phyloP scores from a whole-genome alignment of 2,113 vertebrate genomes.

The Synodontis membranacea region DNA sequence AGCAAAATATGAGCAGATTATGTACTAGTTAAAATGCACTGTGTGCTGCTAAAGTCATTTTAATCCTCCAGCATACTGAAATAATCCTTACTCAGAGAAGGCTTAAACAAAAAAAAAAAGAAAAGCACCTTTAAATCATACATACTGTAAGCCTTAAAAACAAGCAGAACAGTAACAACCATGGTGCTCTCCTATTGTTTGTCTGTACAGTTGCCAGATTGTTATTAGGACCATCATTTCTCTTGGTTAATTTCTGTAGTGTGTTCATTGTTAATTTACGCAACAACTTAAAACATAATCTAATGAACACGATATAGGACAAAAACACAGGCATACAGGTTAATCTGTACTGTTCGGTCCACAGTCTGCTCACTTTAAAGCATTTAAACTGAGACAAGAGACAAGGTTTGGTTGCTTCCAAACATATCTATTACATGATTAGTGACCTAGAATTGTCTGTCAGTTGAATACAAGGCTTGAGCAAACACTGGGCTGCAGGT shows the following conservation, averaged over 20 bases:
- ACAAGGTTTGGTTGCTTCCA: not conserved
- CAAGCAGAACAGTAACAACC: not conserved
- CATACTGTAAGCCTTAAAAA: not conserved
- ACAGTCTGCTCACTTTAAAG: not conserved
- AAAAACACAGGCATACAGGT: not conserved
- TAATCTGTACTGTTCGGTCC: not conserved
- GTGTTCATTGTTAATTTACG: not conserved
- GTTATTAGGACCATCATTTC: not conserved
- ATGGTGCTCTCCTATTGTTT: not conserved
- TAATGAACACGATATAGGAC: not conserved
- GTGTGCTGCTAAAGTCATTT: not conserved
- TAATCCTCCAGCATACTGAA: constrained; percentile 1
- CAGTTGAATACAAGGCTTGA: constrained; percentile 11
- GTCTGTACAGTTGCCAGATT: not conserved
- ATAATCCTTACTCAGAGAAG: not conserved
- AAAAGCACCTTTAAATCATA: too few species aligned
- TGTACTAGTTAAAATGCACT: not conserved
- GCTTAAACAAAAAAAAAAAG: not conserved
- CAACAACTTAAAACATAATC: not conserved
- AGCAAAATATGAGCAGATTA: not conserved
- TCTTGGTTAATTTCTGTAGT: not conserved
- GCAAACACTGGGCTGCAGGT: not conserved
- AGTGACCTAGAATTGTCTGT: not conserved
- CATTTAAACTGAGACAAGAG: constrained; percentile 4
- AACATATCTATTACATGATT: not conserved